A percentile compares a stretch with the other conserved stretches of the same genome.
Conservation (phyloP, 2,797 vertebrate species). For the Peromyscus eremicus region DNA sequence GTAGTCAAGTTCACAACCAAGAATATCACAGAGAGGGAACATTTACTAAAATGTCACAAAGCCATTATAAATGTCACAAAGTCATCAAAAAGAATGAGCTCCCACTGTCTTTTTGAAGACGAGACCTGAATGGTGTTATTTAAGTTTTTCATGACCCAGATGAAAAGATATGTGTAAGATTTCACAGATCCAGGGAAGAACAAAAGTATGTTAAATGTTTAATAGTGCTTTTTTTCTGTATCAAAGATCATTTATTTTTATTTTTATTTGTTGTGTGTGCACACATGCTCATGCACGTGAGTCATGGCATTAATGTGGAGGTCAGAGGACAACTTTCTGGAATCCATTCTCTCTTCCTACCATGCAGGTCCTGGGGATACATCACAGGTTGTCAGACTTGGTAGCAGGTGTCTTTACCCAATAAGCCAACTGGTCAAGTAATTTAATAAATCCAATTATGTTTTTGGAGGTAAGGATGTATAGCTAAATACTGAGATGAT, state of each 20-base stretch:
- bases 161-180: neutral
- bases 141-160: neutral
- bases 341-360: neutral
- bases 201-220: neutral
- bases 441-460: constrained; percentile 22
- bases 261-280: neutral
- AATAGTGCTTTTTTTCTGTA: neutral
- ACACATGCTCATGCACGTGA: neutral
- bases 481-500: neutral
- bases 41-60: constrained; percentile 7
- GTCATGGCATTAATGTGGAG: neutral
- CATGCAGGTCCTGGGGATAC: neutral
- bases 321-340: neutral
- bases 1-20: neutral
- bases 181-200: neutral
- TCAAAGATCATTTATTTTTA: neutral
- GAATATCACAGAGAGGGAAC: neutral
- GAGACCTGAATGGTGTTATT: neutral
- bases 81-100: neutral
- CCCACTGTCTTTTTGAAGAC: neutral
- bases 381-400: neutral
- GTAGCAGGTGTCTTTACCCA: neutral
- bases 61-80: neutral
- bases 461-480: constrained; percentile 2
- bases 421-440: neutral